phyloP scores from a whole-genome alignment of 2,797 vertebrate species.

The Melanotaenia pygmaea region DNA sequence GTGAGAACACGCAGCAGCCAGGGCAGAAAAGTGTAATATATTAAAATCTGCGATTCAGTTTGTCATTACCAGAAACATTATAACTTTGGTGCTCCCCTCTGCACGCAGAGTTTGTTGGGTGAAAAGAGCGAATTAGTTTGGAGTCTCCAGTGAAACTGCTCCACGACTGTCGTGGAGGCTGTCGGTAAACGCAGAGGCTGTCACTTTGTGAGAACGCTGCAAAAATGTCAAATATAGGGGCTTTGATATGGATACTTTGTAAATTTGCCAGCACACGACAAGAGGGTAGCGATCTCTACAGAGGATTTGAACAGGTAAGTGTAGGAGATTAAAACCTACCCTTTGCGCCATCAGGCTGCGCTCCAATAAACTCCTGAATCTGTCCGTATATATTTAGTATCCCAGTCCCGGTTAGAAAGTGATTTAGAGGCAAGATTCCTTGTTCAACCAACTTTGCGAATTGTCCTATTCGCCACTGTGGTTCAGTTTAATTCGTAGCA shows the following conservation, averaged over 20 bases:
- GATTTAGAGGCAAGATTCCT: constrained; percentile 89
- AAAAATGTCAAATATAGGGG: constrained; percentile 75
- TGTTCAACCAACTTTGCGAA: constrained; percentile 89
- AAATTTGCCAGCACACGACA: constrained; percentile 86
- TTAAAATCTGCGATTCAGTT: constrained; percentile 32
- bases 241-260: constrained; percentile 81
- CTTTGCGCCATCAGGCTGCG: constrained; percentile 99
- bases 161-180: constrained; percentile 71
- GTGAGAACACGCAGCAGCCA: constrained; percentile 38
- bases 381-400: constrained; percentile 98
- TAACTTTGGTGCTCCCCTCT: constrained; percentile 80
- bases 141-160: constrained; percentile 76
- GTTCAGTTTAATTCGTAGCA: constrained; percentile 84
- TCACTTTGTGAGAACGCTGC: constrained; percentile 74
- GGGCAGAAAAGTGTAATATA: constrained; percentile 38
- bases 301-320: constrained; percentile 92
- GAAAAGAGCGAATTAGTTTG: constrained; percentile 73
- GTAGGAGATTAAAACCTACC: constrained; percentile 98
- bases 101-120: constrained; percentile 82
- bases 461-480: constrained; percentile 90
- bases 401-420: constrained; percentile 97
- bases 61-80: constrained; percentile 96
- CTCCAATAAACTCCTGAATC: constrained; percentile 99
- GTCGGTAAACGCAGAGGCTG: constrained; percentile 74
- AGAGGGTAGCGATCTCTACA: constrained; percentile 86